Conservation (phyloP, 2,888 invertebrate species). For the Xylocampa areola region DNA sequence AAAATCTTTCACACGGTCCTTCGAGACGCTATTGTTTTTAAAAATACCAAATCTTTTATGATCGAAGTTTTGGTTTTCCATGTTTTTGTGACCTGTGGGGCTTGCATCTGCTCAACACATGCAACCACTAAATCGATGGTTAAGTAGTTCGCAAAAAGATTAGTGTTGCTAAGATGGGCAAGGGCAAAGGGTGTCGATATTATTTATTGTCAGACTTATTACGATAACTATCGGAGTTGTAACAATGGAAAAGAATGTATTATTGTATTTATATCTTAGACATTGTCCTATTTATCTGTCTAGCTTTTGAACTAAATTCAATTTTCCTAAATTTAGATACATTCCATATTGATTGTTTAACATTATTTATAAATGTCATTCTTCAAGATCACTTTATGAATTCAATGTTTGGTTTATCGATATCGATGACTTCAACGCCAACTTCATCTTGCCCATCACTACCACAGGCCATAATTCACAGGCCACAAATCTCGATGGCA, state of each 20-base stretch:
- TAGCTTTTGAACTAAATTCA: too few relatives aligned
- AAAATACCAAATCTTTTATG: slow-evolving; percentile 68
- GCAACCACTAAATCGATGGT: slow-evolving; percentile 79
- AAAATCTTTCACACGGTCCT: slow-evolving; percentile 48
- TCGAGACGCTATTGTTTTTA: slow-evolving; percentile 73
- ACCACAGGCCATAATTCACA: slow-evolving; percentile 77
- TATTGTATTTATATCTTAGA: too few relatives aligned
- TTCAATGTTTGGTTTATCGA: slow-evolving; percentile 44
- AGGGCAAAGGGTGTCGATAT: slow-evolving; percentile 31
- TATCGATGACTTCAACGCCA: slow-evolving; percentile 53
- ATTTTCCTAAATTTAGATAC: too few relatives aligned
- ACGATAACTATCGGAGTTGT: too few relatives aligned
- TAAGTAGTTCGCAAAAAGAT: slow-evolving; percentile 78
- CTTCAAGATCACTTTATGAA: neutral
- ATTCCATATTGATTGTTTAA: too few relatives aligned
- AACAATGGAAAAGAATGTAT: too few relatives aligned
- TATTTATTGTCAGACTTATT: neutral
- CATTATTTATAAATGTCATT: too few relatives aligned
- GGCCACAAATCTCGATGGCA: slow-evolving; percentile 83
- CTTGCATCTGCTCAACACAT: slow-evolving; percentile 84
- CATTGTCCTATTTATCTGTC: too few relatives aligned
- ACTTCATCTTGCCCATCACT: slow-evolving; percentile 63
- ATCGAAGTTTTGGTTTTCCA: slow-evolving; percentile 67
- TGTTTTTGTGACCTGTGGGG: slow-evolving; percentile 68
- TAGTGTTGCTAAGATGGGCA: slow-evolving; percentile 61